These are phyloP conservation scores for Azorinus chamasolen DNA, from an alignment of 2,888 invertebrate species.

Conservation along the genomic window DNA sequence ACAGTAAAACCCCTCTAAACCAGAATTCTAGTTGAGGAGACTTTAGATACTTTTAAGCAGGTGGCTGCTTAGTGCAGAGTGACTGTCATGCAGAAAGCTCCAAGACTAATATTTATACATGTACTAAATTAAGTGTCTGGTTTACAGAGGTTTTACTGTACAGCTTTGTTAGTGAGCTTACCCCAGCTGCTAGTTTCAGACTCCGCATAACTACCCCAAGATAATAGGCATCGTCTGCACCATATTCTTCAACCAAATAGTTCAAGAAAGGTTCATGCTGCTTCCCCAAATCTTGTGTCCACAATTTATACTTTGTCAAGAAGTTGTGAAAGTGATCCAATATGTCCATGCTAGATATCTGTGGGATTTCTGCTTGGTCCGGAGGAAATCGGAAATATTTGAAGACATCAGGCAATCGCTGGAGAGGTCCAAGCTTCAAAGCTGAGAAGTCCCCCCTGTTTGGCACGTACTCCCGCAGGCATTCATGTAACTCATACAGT, in stretches of 20 bases:
- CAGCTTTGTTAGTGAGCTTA: too few species aligned
- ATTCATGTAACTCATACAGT: constrained; percentile 78
- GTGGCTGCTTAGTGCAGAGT: too few species aligned
- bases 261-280: constrained; percentile 80
- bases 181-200: constrained; percentile 80
- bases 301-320: constrained; percentile 76
- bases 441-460: constrained; percentile 73
- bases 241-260: constrained; percentile 73
- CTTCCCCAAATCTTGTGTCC: constrained; percentile 67
- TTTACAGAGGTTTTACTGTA: too few species aligned
- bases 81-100: too few species aligned
- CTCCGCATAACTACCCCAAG: constrained; percentile 82
- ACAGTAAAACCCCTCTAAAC: too few species aligned
- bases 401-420: constrained; percentile 79
- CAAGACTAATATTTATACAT: too few species aligned
- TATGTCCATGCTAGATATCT: constrained; percentile 81
- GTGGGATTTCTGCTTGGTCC: constrained; percentile 76
- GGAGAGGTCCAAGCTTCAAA: constrained; percentile 82
- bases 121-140: too few species aligned
- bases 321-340: constrained; percentile 75
- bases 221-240: constrained; percentile 74
- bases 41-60: too few species aligned
- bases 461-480: constrained; percentile 74
- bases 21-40: too few species aligned
- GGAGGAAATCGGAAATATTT: constrained; percentile 81